phyloP scores from a whole-genome alignment of 2,888 invertebrate genomes.

The Frankliniella fusca region DNA sequence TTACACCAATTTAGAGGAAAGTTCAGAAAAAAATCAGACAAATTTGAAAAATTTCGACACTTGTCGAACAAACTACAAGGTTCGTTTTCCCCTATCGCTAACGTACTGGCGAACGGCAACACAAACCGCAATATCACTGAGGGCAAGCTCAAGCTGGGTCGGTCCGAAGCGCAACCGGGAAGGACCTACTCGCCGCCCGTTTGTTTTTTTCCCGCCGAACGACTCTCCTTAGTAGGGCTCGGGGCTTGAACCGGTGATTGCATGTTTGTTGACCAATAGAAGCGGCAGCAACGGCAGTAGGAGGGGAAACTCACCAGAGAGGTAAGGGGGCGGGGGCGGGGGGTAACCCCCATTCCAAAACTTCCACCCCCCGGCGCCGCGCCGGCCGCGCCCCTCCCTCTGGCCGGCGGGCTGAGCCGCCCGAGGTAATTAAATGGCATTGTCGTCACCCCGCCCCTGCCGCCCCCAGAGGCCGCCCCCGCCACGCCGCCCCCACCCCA shows the following conservation, averaged over 20 bases:
- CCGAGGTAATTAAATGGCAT: conserved; percentile 16
- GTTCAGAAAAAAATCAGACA: too few relatives aligned
- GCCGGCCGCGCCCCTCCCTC: neutral
- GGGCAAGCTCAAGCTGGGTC: too few relatives aligned
- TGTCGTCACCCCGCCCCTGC: neutral
- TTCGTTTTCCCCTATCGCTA: neutral
- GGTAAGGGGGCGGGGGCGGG: too few relatives aligned
- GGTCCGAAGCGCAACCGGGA: too few relatives aligned
- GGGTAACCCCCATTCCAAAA: neutral
- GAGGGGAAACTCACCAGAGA: neutral
- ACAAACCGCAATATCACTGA: neutral
- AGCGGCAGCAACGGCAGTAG: neutral
- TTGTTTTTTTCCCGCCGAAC: neutral
- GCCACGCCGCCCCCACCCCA: neutral
- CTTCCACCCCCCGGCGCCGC: too few relatives aligned
- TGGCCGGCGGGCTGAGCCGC: neutral
- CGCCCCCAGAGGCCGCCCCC: neutral
- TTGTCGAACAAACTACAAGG: too few relatives aligned
- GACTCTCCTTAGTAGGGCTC: neutral
- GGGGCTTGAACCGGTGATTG: conserved; percentile 8
- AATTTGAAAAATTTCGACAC: too few relatives aligned
- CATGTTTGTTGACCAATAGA: conserved; percentile 23
- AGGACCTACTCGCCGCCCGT: neutral
- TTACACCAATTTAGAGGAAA: too few relatives aligned
- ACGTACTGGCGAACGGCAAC: neutral